Evolutionary conservation across 2,888 invertebrate species (phyloP).

Genomic region (Sympetrum striolatum): DNA sequence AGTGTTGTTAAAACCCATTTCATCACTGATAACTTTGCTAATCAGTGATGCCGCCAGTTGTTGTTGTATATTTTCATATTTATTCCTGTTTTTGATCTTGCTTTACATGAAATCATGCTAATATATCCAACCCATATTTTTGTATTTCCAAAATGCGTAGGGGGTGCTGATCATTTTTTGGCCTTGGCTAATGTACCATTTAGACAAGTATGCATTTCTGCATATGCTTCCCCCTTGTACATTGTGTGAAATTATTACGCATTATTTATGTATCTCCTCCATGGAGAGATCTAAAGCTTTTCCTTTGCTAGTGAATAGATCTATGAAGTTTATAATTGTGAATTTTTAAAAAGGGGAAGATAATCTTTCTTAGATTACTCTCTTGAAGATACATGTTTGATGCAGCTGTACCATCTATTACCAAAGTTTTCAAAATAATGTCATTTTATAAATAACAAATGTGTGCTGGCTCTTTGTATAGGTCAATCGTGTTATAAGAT

Average conservation of each 20-base stretch:
- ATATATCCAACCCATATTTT: constrained; percentile 28
- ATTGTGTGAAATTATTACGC: background rate
- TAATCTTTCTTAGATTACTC: background rate
- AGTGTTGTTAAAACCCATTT: background rate
- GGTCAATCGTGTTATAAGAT: background rate
- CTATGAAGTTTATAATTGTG: constrained; percentile 15
- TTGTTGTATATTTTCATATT: constrained; percentile 22
- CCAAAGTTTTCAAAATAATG: constrained; percentile 30
- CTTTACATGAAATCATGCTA: constrained; percentile 18
- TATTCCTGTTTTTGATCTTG: constrained; percentile 28
- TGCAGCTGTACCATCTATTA: constrained; percentile 35
- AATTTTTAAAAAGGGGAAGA: background rate
- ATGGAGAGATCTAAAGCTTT: background rate
- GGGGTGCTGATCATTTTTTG: constrained; percentile 18
- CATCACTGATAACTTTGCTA: constrained; percentile 5
- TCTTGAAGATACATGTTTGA: constrained; percentile 5
- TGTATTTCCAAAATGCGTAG: background rate
- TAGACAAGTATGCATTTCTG: constrained; percentile 27
- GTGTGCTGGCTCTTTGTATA: constrained; percentile 27
- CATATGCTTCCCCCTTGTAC: constrained; percentile 15
- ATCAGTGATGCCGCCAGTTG: background rate
- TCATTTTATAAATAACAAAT: constrained; percentile 32
- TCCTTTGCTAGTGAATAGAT: background rate
- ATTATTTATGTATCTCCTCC: constrained; percentile 29
- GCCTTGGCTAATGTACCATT: background rate